Percentiles rank a stretch among this genome's conserved stretches.
Evolutionary conservation across 2,797 vertebrate genomes (phyloP).

Genomic region (Rallus crepitans): DNA sequence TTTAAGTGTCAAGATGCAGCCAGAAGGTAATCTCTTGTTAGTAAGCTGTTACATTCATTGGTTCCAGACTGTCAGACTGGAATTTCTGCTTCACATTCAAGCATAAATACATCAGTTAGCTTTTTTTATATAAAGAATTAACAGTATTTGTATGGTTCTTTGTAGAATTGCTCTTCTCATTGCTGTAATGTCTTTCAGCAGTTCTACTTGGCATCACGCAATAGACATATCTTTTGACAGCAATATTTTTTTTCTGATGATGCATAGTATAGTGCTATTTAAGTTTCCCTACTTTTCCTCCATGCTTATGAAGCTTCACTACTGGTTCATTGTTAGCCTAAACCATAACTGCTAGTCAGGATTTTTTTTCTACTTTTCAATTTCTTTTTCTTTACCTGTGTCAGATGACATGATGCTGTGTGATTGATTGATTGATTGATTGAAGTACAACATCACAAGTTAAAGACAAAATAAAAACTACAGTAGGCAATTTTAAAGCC

Average conservation of each 20-base stretch:
- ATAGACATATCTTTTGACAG: neutral
- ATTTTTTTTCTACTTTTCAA: neutral
- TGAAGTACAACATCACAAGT: neutral
- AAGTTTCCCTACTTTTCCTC: neutral
- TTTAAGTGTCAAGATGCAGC: neutral
- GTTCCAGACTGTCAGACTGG: neutral
- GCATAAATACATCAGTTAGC: neutral
- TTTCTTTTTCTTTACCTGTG: neutral
- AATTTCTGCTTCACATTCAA: neutral
- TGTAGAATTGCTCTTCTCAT: neutral
- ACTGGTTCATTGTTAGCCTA: neutral
- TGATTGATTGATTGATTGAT: neutral
- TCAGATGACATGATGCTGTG: neutral
- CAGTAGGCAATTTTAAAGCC: neutral
- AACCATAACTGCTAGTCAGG: neutral
- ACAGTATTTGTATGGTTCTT: neutral
- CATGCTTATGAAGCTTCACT: neutral
- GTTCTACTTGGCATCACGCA: neutral
- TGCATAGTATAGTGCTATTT: neutral
- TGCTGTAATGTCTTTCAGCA: neutral
- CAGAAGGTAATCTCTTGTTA: neutral
- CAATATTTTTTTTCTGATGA: neutral
- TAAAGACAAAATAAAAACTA: neutral
- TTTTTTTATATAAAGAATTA: neutral
- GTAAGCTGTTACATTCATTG: neutral